Percentiles rank a stretch among this genome's conserved stretches.
Conservation (phyloP, 2,113 vertebrate genomes). For the Carassius gibelio region DNA sequence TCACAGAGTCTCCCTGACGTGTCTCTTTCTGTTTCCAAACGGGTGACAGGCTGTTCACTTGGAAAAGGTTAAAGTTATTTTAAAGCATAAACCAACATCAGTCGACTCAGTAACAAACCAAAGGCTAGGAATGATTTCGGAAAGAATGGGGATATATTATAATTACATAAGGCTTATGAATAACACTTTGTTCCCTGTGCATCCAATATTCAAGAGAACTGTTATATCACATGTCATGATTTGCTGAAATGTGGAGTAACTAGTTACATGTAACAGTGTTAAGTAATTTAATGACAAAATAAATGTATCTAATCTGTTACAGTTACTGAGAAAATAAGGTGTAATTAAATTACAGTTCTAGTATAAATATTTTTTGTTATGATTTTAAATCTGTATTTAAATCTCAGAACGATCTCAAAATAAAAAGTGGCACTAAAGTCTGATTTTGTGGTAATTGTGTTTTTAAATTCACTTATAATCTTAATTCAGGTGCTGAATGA, state of each 20-base stretch:
- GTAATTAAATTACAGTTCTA: too few species aligned
- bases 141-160: not conserved
- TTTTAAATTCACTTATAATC: too few species aligned
- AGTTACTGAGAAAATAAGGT: too few species aligned
- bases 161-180: not conserved
- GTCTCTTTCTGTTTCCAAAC: not conserved
- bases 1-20: slow-evolving; percentile 4
- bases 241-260: not conserved
- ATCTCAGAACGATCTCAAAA: too few species aligned
- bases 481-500: too few species aligned
- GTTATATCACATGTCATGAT: not conserved
- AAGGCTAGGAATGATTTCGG: not conserved
- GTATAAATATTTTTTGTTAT: too few species aligned
- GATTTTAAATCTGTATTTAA: too few species aligned
- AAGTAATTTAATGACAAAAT: too few species aligned
- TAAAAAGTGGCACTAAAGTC: too few species aligned
- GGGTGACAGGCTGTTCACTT: not conserved
- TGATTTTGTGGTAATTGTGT: too few species aligned
- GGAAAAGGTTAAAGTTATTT: not conserved
- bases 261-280: too few species aligned
- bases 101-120: not conserved
- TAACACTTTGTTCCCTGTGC: not conserved
- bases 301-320: too few species aligned
- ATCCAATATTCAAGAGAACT: not conserved
- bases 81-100: not conserved